These are phyloP conservation scores for Sepioteuthis lessoniana DNA, from an alignment of 2,888 invertebrate species.

Conservation along the genomic window DNA sequence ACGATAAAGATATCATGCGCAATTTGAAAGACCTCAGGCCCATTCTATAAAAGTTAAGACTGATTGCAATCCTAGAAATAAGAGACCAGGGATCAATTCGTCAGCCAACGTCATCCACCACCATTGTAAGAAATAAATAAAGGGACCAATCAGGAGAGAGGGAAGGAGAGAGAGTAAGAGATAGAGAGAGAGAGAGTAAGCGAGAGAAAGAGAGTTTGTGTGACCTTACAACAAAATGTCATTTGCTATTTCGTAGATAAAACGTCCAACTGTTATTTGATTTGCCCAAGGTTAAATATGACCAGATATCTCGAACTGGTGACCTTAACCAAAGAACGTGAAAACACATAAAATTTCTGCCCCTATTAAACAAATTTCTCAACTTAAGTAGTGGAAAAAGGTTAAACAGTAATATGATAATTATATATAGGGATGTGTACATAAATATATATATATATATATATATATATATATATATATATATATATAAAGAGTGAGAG, in stretches of 20 bases:
- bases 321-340: neutral
- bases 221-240: neutral
- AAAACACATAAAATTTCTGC: neutral
- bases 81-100: neutral
- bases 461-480: neutral
- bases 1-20: too few relatives aligned
- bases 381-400: neutral
- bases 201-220: too few relatives aligned
- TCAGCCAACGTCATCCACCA: neutral
- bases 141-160: too few relatives aligned
- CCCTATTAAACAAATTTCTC: constrained; percentile 5
- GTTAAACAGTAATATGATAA: neutral
- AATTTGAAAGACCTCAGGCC: too few relatives aligned
- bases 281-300: constrained; percentile 8
- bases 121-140: too few relatives aligned
- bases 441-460: constrained; percentile 33
- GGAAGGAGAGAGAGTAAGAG: too few relatives aligned
- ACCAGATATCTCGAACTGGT: neutral
- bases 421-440: neutral
- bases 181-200: too few relatives aligned
- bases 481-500: too few relatives aligned
- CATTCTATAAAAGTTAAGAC: too few relatives aligned
- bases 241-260: neutral
- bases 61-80: too few relatives aligned
- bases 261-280: neutral